Percentiles rank a stretch among this genome's conserved stretches.
Evolutionary conservation across 2,797 vertebrate species (phyloP).

Genomic region (Gadopsis bispinosus): DNA sequence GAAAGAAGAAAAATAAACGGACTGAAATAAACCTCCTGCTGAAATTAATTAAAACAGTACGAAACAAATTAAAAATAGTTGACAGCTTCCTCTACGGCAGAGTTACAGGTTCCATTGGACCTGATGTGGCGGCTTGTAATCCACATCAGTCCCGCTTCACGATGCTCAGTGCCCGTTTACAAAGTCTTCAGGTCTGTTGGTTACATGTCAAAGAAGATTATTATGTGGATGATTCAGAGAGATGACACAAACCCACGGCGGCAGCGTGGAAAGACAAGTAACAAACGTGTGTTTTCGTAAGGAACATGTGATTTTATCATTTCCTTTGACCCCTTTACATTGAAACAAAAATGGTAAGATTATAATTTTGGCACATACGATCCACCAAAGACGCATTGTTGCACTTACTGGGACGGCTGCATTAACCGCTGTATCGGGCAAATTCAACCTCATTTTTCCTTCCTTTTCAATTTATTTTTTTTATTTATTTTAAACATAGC

Average conservation of each 20-base stretch:
- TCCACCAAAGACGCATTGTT: constrained; percentile 33
- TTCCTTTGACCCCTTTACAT: constrained; percentile 50
- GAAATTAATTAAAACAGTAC: constrained; percentile 67
- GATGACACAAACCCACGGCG: constrained; percentile 46
- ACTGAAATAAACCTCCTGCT: constrained; percentile 40
- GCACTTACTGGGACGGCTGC: constrained; percentile 24
- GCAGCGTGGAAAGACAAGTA: constrained; percentile 40
- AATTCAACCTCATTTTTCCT: constrained; percentile 16
- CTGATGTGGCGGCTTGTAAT: constrained; percentile 45
- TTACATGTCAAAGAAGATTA: constrained; percentile 27
- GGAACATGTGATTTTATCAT: constrained; percentile 41
- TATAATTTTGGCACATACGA: constrained; percentile 70
- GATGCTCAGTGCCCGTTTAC: constrained; percentile 51
- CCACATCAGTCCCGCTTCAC: constrained; percentile 40
- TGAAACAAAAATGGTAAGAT: constrained; percentile 47
- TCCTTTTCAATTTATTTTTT: not conserved
- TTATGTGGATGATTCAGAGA: constrained; percentile 38
- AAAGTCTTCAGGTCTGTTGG: constrained; percentile 40
- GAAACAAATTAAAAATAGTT: constrained; percentile 54
- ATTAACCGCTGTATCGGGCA: constrained; percentile 4
- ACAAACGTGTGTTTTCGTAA: constrained; percentile 26
- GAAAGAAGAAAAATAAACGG: constrained; percentile 20
- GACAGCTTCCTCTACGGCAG: constrained; percentile 56
- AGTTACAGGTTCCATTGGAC: constrained; percentile 58
- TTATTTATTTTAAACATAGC: not conserved